Base-by-base conservation (phyloP, 2,797 vertebrate genomes). In the Poeciliopsis infans region DNA sequence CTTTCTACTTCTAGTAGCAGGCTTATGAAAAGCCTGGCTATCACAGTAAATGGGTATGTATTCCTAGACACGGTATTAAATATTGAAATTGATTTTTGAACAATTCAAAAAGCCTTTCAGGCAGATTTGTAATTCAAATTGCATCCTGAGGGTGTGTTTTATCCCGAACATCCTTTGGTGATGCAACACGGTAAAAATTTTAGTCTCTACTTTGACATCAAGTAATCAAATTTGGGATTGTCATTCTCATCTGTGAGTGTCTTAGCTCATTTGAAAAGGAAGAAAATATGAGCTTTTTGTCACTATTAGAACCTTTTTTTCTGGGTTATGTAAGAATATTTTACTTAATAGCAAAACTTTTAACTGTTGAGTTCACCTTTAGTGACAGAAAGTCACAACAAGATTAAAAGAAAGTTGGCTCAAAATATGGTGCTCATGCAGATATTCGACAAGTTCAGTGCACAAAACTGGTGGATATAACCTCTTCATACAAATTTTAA, bases 101-200 rank as follows among this genome's bases (percentile, higher is more conserved):
- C 87, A 80, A 85, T 76, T 83, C 83, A 75, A 79, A 89, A 83
- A 79, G 76, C 47, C 82, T 89, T 74, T 41, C 28, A 78, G 87
- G 69, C 72, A 79, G 64, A 91, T 93, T 93, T 91, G 86, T 88
- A 85, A 92, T 94, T 94, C 86, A 91, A 81, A 91, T 89, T 88
- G 81, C 84, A 88, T 85, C 87, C 86, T 82, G 75, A 85, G 79
- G 85, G 87, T 79, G 86, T 79, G 77, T 85, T 83, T 87, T 77
- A 80, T 91, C 64, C 79, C 69, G 10, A 15, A 79, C 79, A 72
- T 87, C 87, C 87, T 85, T 83, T 69, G 16, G 83, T 49, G 79
- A 85, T 47, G 57, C 89, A 93, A 61, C 71, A 74, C 81, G 85
- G 79, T 78, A 92, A 91, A 91, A 88, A 88, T 57, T 90, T 83